A percentile compares a stretch with the other conserved stretches of the same genome.
These are phyloP conservation scores for Campoplex capitator DNA, from an alignment of 2,888 invertebrate genomes.

Conservation along the genomic window DNA sequence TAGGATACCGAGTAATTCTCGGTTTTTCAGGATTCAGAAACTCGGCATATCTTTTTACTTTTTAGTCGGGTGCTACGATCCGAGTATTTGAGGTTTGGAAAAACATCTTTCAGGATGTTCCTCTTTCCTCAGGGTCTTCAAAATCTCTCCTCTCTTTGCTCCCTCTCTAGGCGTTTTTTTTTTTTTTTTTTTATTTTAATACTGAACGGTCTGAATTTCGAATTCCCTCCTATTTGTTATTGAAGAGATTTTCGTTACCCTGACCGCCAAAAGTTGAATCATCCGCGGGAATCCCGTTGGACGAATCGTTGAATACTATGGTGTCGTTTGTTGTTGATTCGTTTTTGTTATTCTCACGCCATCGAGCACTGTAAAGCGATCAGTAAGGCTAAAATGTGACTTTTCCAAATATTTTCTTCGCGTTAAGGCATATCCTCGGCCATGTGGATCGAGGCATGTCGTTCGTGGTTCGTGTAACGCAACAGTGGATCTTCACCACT, in stretches of 20 bases:
- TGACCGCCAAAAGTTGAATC: constrained; percentile 47
- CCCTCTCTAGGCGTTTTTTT: constrained; percentile 40
- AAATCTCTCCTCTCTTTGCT: constrained; percentile 29
- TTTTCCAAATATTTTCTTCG: constrained; percentile 4
- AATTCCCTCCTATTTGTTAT: constrained; percentile 24
- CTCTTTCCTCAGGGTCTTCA: constrained; percentile 14
- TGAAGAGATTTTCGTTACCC: constrained; percentile 26
- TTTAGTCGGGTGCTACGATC: not conserved
- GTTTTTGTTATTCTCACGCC: constrained; percentile 11
- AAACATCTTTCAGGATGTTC: constrained; percentile 32
- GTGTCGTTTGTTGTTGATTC: constrained; percentile 45
- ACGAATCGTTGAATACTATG: constrained; percentile 71
- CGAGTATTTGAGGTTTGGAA: constrained; percentile 26
- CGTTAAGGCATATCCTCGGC: constrained; percentile 69
- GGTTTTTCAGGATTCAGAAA: constrained; percentile 32
- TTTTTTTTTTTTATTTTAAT: constrained; percentile 62
- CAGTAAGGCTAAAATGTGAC: constrained; percentile 13
- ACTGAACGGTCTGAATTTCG: constrained; percentile 58
- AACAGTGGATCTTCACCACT: constrained; percentile 80
- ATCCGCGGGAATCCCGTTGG: constrained; percentile 30
- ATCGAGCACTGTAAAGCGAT: constrained; percentile 20
- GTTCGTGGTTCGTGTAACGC: constrained; percentile 83
- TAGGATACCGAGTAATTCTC: constrained; percentile 32
- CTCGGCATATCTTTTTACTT: constrained; percentile 24
- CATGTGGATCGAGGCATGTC: constrained; percentile 73